Base-by-base conservation (phyloP, 2,888 invertebrate genomes). In the Leptinotarsa haldemani region DNA sequence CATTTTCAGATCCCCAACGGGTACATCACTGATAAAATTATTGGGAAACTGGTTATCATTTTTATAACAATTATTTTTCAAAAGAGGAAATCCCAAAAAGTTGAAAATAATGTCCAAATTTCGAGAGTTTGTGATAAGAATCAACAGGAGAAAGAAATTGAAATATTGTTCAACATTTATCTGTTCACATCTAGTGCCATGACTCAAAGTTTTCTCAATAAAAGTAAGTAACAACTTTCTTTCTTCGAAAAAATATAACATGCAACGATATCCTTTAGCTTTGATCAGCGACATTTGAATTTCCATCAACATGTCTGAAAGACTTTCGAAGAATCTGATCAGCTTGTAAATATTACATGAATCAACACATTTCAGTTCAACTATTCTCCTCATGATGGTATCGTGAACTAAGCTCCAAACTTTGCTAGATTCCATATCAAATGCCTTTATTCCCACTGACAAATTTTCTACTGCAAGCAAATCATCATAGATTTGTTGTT, bases 21-120 rank as follows among this genome's bases (percentile, higher is more conserved):
- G 74, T n/a, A 71, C 73, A 65, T 73, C 70, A 50, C 82, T 81
- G 58, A 78, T 78, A 68, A 82, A 79, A 73, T 79, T 80, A 40
- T 77, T 71, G 18, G 82, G 82, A 53, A 83, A 75, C 68, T 81
- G 75, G 56, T 77, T 77, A 40, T 78, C 77, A 65, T 70, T 76
- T 70, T 78, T 77, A 70, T 78, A 80, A 69, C 78, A 66, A 20
- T 66, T 48, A 18, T 77, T 76, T 40, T 76, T 77, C 65, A 83
- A 71, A 53, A 82, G 76, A 2, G 79, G 81, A 74, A 80, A 82
- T 12, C 80, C 78, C 18, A 85, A 65, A 50, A 84, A 77, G 74
- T 83, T 80, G 71, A 83, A 84, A 65, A 83, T 78, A 65, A 84
- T 81, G 71, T 82, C 81, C 20, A 82, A 22, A 74, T 84, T 84